These are phyloP conservation scores for Archilochus colubris DNA, from an alignment of 2,113 vertebrate species.

Conservation along the genomic window DNA sequence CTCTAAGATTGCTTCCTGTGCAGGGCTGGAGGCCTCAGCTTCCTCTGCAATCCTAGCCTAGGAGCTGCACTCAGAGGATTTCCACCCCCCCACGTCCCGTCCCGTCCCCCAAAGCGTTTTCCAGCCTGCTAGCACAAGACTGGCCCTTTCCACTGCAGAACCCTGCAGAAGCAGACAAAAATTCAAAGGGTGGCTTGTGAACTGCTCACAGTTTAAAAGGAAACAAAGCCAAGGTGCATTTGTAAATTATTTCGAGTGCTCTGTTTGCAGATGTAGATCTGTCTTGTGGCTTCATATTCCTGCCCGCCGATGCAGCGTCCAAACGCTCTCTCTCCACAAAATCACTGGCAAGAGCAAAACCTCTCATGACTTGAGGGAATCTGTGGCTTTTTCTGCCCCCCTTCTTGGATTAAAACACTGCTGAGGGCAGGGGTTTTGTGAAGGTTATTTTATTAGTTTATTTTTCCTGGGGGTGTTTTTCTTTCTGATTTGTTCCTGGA, in stretches of 20 bases:
- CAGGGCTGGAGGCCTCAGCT: conserved; percentile 78
- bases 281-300: neutral
- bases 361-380: neutral
- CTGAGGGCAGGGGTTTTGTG: neutral
- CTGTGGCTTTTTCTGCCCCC: neutral
- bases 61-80: conserved; percentile 46
- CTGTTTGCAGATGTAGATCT: neutral
- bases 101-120: conserved; percentile 20
- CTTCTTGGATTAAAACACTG: neutral
- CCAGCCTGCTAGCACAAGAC: conserved; percentile 31
- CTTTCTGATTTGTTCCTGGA: conserved; percentile 24
- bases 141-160: neutral
- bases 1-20: conserved; percentile 84
- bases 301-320: neutral
- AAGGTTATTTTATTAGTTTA: conserved; percentile 26
- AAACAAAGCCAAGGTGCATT: neutral
- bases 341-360: neutral
- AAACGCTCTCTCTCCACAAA: neutral
- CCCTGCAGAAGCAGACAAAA: neutral
- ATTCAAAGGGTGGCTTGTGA: neutral
- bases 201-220: neutral
- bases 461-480: conserved; percentile 8
- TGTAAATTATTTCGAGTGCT: neutral
- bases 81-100: neutral
- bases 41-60: conserved; percentile 79